Conservation (phyloP, 2,113 vertebrate genomes). For the Puntigrus tetrazona region DNA sequence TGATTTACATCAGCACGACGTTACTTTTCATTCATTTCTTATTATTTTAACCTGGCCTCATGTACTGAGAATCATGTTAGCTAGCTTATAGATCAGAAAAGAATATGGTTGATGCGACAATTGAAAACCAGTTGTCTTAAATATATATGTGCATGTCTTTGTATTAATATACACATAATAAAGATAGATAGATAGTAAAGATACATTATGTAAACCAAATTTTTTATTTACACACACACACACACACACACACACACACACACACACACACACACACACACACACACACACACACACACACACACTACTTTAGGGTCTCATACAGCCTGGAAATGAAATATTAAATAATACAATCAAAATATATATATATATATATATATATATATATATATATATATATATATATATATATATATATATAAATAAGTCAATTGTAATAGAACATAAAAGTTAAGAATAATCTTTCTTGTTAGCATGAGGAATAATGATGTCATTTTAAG, state of each 20-base stretch:
- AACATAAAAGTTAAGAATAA: neutral
- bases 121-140: too few species aligned
- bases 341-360: neutral
- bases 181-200: too few species aligned
- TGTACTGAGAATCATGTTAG: neutral
- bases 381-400: too few species aligned
- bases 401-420: too few species aligned
- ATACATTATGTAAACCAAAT: too few species aligned
- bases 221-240: too few species aligned
- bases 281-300: too few species aligned
- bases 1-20: neutral
- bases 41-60: neutral
- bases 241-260: too few species aligned
- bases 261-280: too few species aligned
- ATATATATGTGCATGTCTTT: too few species aligned
- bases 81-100: neutral
- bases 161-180: too few species aligned
- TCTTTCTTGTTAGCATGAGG: neutral
- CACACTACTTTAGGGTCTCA: neutral
- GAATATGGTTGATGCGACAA: neutral
- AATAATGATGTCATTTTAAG: neutral
- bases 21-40: neutral
- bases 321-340: neutral
- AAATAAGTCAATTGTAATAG: neutral
- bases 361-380: too few species aligned